These are phyloP conservation scores for Diplolepis rosae DNA, from an alignment of 2,888 invertebrate species.

Conservation along the genomic window DNA sequence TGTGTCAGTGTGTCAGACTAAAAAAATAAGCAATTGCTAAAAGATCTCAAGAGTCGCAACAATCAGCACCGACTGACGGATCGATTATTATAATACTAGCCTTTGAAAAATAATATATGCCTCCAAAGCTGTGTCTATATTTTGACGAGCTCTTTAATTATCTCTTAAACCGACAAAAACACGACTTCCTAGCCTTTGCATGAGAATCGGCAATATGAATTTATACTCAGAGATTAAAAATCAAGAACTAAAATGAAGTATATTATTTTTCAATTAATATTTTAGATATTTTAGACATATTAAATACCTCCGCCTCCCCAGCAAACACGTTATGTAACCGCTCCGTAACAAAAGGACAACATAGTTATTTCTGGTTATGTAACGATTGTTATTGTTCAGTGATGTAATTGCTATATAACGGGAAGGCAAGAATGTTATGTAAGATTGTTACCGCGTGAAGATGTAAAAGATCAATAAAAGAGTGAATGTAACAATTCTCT, in stretches of 20 bases:
- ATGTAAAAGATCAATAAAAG: too few relatives aligned
- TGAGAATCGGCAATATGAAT: not conserved
- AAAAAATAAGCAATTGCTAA: constrained; percentile 9
- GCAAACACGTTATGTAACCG: too few relatives aligned
- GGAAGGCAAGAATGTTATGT: too few relatives aligned
- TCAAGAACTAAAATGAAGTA: not conserved
- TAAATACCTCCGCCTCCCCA: too few relatives aligned
- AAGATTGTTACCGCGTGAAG: too few relatives aligned
- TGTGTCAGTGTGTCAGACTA: constrained; percentile 61
- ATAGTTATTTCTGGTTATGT: too few relatives aligned
- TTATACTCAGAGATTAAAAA: not conserved
- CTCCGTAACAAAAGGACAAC: too few relatives aligned
- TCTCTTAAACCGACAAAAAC: constrained; percentile 15
- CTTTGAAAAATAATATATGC: constrained; percentile 43
- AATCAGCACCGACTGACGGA: constrained; percentile 18
- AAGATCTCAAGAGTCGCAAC: constrained; percentile 8
- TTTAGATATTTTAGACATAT: too few relatives aligned
- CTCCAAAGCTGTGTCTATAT: constrained; percentile 7
- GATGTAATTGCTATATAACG: too few relatives aligned
- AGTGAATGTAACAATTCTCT: too few relatives aligned
- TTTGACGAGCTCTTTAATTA: constrained; percentile 16
- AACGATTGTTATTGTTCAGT: too few relatives aligned
- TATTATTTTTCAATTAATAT: not conserved
- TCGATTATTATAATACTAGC: constrained; percentile 49
- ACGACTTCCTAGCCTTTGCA: not conserved